Base-by-base conservation (phyloP, 1,140 invertebrate genomes). In the Euschistus heros region DNA sequence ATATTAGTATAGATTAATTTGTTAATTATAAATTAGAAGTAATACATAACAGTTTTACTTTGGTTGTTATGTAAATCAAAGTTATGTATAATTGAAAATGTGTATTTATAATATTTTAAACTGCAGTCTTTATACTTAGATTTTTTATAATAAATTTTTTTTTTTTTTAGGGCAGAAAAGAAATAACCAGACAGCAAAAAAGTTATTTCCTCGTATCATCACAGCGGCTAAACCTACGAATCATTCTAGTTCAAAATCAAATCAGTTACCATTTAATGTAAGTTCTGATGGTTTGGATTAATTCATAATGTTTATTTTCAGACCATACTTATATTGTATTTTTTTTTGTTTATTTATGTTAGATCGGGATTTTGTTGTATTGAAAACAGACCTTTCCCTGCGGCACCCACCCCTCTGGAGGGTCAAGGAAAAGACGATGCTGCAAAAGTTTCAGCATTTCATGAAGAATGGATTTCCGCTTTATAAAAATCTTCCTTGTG, bases 361-460 rank as follows among this genome's bases (percentile, higher is more conserved):
- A 92, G 87, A 83, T 86, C 61, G 88, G 88, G 89, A 91, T 73
- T 93, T 92, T 79, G 84, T 93, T 55, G 86, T 89, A 44, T 81
- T 90, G 67, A 89, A 87, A 76, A 76, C 80, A 44, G 89, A 92
- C 76, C 74, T 89, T 50, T 78, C 78, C 63, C 80, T 87, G 75
- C 83, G 89, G 71, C 87, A 84, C 82, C 89, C 89, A 6, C 80
- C 84, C 6, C 83, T 93, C 68, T 93, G 90, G 90, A 83, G 88
- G 75, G 88, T 92, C 60, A 89, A 92, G 74, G 89, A 88, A 1
- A 92, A 91, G 77, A 86, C 86, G 20, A 80, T 92, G 63, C 75
- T 93, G 54, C 91, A 93, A 76, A 91, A 91, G 72, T 92, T 89
- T 72, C 88, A 91, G 73, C 86, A 89, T 17, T 91, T 89, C 76